Evolutionary conservation across 2,113 vertebrate genomes (phyloP).

Genomic region (Jacana jacana): DNA sequence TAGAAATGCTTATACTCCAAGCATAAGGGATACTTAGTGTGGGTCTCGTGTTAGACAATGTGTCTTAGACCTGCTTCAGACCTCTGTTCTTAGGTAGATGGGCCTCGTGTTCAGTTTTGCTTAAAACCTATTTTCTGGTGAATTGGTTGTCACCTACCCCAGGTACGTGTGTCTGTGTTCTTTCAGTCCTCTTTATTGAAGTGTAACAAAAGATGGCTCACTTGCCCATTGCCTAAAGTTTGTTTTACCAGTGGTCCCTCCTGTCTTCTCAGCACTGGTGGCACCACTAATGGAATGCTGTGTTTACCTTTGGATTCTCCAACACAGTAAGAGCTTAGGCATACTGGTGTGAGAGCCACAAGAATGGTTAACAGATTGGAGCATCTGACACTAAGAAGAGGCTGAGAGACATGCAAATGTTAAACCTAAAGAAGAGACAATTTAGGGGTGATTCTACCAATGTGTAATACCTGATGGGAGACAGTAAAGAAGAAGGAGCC

Average conservation of each 20-base stretch:
- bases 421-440: neutral
- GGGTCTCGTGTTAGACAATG: fast-evolving
- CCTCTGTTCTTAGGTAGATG: neutral
- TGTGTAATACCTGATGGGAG: neutral
- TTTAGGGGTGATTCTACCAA: neutral
- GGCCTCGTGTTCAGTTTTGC: neutral
- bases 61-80: neutral
- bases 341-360: neutral
- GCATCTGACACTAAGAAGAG: neutral
- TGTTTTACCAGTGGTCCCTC: neutral
- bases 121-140: neutral
- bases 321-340: neutral
- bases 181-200: neutral
- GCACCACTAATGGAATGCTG: neutral
- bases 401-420: neutral
- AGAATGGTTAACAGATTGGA: neutral
- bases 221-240: neutral
- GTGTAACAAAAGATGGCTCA: neutral
- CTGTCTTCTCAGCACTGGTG: neutral
- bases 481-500: neutral
- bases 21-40: neutral
- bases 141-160: neutral
- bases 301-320: neutral
- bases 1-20: neutral
- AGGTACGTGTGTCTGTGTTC: neutral